Evolutionary conservation across 2,113 vertebrate genomes (phyloP).

Genomic region (Atherinomorus stipes): DNA sequence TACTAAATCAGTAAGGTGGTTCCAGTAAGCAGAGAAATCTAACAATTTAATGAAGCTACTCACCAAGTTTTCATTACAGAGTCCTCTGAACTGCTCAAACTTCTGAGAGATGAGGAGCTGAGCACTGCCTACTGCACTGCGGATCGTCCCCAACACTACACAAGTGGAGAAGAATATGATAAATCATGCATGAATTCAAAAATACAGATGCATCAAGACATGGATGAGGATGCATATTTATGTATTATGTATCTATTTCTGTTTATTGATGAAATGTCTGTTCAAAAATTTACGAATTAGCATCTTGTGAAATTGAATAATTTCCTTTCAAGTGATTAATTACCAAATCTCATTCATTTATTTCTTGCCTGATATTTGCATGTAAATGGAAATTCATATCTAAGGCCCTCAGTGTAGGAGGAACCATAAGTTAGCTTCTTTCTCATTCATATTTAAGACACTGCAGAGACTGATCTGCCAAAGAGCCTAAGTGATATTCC

Average conservation of each 20-base stretch:
- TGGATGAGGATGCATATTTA: background rate
- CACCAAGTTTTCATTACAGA: conserved; percentile 94
- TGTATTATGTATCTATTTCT: background rate
- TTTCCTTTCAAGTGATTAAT: conserved; percentile 19
- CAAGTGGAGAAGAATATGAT: conserved; percentile 4
- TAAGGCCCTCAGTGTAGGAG: conserved; percentile 25
- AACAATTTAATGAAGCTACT: conserved; percentile 34
- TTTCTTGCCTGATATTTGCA: conserved; percentile 53
- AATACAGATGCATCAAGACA: conserved; percentile 1
- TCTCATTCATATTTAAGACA: conserved; percentile 72
- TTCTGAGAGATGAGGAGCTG: conserved; percentile 98
- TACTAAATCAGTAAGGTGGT: background rate
- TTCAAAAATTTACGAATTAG: conserved; percentile 29
- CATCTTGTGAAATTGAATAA: conserved; percentile 20
- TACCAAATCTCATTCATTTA: conserved; percentile 26
- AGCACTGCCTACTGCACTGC: conserved; percentile 96
- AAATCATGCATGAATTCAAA: background rate
- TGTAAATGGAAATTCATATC: conserved; percentile 59
- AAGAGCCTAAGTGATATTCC: conserved; percentile 52
- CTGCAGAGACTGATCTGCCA: conserved; percentile 56
- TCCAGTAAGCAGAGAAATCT: background rate
- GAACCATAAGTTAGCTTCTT: conserved; percentile 16
- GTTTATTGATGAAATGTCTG: conserved; percentile 26
- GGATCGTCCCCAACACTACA: conserved; percentile 95
- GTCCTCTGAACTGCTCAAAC: conserved; percentile 98